Evolutionary conservation across 2,888 invertebrate genomes (phyloP), one percentile per base, ranked within the genome.

Genomic region (Acrocera orbiculus): DNA sequence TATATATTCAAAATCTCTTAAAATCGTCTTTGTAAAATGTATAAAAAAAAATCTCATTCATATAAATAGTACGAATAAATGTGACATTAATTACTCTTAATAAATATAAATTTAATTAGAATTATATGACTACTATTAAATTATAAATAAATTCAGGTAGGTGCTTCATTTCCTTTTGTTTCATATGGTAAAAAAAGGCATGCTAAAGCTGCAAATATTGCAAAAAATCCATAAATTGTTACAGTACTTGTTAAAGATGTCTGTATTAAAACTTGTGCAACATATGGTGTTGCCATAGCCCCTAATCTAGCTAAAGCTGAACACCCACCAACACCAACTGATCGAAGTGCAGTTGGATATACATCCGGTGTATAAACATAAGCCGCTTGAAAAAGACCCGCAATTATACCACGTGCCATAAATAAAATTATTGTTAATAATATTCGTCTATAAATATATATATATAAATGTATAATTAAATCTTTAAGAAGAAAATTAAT

Each of bases 331-430:
- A 93, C 80, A 0, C 92, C 92, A 5, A 89, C 75, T 3, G 90
- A 80, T 35, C 90, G 62, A 30, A 90, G 61, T 14, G 85, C 80
- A 1, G 87, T 87, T 0, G 92, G 90, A 54, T 90, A 92, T 4
- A 89, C 83, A 70, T 92, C 92, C 6, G 92, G 90, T 5, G 92
- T 93, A 52, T 93, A 93, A 5, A 92, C 89, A 51, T 92, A 93
- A 0, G 89, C 87, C 0, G 89, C 89, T 67, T 92, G 90, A 55
- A 93, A 93, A 2, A 90, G 75, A 1, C 92, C 92, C 14, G 90
- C 87, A 46, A 92, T 87, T 40, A 92, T 80, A 4, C 86, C 90
- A 44, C 93, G 69, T 1, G 89, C 86, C 44, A 89, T 54, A 56
- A 92, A 92, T 41, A 93, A 62, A 44, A 87, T 71, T 31, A 82